A percentile compares a stretch with the other conserved stretches of the same genome.
Conservation (phyloP, 2,113 vertebrate species). For the Nycticorax nycticorax region DNA sequence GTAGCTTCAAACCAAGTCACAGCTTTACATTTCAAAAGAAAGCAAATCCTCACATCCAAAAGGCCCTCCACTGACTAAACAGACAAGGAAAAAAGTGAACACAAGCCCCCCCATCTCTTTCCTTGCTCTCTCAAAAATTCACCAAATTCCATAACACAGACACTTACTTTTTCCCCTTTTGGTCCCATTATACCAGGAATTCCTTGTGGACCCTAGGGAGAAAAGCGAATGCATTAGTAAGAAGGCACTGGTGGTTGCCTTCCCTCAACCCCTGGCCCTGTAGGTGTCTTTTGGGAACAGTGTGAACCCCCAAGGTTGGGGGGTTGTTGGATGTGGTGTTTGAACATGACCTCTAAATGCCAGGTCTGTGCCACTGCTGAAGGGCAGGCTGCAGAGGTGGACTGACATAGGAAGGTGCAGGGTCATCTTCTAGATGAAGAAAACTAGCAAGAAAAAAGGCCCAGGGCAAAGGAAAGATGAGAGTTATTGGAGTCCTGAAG, state of each 20-base stretch:
- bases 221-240: not conserved
- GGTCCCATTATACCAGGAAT: constrained; percentile 88
- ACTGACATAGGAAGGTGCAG: not conserved
- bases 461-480: not conserved
- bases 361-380: not conserved
- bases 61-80: not conserved
- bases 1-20: not conserved
- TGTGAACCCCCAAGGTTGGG: not conserved
- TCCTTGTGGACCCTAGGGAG: constrained; percentile 87
- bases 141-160: not conserved
- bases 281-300: not conserved
- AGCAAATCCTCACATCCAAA: not conserved
- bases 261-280: not conserved
- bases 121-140: not conserved
- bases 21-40: not conserved
- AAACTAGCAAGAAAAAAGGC: not conserved
- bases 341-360: not conserved
- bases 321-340: not conserved
- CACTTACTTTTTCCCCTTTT: constrained; percentile 93
- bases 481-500: not conserved
- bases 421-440: not conserved
- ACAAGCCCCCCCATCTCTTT: not conserved
- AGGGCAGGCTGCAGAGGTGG: not conserved
- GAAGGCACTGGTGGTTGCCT: not conserved
- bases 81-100: not conserved